Conservation (phyloP, 2,797 vertebrate genomes). For the Sitta carolinensis region DNA sequence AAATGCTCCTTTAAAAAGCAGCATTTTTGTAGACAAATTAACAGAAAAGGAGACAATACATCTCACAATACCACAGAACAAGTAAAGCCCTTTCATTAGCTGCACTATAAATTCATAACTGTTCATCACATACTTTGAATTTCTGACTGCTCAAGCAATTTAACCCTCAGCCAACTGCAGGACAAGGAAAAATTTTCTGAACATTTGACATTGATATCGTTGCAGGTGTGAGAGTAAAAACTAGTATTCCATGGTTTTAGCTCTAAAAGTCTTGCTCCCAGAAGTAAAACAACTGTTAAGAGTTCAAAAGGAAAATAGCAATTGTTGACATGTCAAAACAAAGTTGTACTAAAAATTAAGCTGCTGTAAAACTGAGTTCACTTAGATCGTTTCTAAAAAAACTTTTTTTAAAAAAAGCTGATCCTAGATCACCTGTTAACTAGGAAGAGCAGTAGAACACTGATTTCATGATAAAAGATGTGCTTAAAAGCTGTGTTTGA, state of each 20-base stretch:
- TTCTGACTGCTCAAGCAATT: constrained; percentile 57
- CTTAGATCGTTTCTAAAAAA: background rate
- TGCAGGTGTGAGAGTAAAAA: constrained; percentile 11
- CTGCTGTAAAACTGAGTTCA: constrained; percentile 50
- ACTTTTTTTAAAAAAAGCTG: background rate
- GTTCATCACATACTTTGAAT: constrained; percentile 43
- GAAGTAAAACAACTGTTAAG: constrained; percentile 13
- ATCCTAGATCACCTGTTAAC: constrained; percentile 37
- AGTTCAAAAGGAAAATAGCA: constrained; percentile 39
- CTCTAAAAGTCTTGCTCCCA: constrained; percentile 55
- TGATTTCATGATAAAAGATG: constrained; percentile 31
- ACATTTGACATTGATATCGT: background rate
- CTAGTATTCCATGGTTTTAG: constrained; percentile 44
- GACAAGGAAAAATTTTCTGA: constrained; percentile 31
- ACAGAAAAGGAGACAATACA: constrained; percentile 60
- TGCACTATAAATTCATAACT: constrained; percentile 61
- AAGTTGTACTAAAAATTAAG: constrained; percentile 36
- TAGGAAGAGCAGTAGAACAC: constrained; percentile 46
- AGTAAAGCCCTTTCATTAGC: constrained; percentile 70
- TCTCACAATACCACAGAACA: constrained; percentile 53
- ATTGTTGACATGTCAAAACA: constrained; percentile 49
- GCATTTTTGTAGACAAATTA: constrained; percentile 62
- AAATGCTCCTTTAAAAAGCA: constrained; percentile 56
- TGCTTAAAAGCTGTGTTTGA: constrained; percentile 47
- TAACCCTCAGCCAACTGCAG: constrained; percentile 40